These are phyloP conservation scores for Condylura cristata DNA, from an alignment of 2,113 vertebrate species.

Conservation along the genomic window DNA sequence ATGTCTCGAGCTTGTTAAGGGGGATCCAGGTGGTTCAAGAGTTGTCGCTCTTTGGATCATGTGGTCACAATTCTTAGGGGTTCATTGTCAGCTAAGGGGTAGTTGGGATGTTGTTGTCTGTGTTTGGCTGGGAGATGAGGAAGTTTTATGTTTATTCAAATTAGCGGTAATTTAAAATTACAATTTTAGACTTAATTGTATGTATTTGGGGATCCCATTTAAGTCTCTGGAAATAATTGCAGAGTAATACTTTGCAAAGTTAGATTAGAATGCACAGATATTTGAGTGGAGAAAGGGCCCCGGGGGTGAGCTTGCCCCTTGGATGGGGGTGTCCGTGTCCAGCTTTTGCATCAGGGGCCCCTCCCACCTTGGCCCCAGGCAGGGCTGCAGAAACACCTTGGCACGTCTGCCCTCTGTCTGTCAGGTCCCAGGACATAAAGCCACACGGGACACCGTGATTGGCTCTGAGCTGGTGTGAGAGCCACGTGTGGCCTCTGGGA, in stretches of 20 bases:
- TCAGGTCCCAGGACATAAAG: background rate
- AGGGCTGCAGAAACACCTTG: background rate
- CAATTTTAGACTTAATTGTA: constrained; percentile 49
- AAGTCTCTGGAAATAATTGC: constrained; percentile 54
- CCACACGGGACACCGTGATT: background rate
- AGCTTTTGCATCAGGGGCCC: background rate
- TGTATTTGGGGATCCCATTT: constrained; percentile 56
- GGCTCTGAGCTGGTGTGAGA: background rate
- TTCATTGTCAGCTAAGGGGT: background rate
- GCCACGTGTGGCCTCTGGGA: background rate
- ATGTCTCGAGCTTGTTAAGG: background rate
- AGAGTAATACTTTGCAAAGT: constrained; percentile 49
- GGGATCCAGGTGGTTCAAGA: accelerated
- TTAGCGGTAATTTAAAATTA: constrained; percentile 62
- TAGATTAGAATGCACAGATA: constrained; percentile 29
- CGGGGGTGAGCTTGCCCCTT: background rate
- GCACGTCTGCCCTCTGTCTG: background rate
- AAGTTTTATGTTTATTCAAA: constrained; percentile 40
- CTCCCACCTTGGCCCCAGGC: background rate
- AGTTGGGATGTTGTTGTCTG: background rate
- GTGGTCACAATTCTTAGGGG: background rate
- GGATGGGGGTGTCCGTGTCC: background rate
- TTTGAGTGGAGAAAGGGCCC: background rate
- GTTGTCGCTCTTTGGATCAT: no score
- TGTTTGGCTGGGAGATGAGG: background rate